phyloP scores from a whole-genome alignment of 2,888 invertebrate genomes.

The Drosophila sordidula region DNA sequence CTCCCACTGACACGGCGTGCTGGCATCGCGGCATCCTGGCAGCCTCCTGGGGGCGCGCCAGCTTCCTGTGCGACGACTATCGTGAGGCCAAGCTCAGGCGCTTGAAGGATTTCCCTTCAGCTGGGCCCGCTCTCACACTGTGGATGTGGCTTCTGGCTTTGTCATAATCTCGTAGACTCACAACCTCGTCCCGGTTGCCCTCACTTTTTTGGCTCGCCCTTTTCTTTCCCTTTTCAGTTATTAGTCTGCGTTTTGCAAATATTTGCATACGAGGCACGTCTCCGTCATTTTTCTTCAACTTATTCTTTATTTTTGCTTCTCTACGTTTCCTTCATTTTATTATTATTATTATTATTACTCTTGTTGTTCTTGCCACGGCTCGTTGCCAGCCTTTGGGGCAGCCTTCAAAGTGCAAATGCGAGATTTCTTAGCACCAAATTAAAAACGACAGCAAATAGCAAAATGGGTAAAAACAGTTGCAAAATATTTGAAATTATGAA shows the following conservation, averaged over 20 bases:
- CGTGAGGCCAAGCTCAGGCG: constrained; percentile 38
- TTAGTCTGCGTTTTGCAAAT: constrained; percentile 80
- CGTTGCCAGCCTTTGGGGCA: constrained; percentile 17
- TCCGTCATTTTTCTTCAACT: constrained; percentile 70
- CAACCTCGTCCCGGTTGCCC: constrained; percentile 21
- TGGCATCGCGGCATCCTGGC: constrained; percentile 9
- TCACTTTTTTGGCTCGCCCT: constrained; percentile 9
- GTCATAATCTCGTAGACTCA: constrained; percentile 32
- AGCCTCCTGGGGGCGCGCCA: constrained; percentile 21
- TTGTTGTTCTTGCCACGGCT: constrained; percentile 21
- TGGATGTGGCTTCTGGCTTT: constrained; percentile 49
- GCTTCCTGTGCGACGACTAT: constrained; percentile 44
- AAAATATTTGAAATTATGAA: constrained; percentile 40
- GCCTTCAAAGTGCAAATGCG: constrained; percentile 67
- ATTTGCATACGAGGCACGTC: constrained; percentile 83
- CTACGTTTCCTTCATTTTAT: constrained; percentile 59
- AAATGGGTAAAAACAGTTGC: constrained; percentile 18
- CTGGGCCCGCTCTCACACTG: constrained; percentile 17
- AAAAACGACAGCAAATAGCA: constrained; percentile 52
- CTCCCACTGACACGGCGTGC: not conserved
- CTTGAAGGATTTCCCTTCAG: constrained; percentile 54
- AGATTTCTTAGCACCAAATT: constrained; percentile 77
- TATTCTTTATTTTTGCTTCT: constrained; percentile 56
- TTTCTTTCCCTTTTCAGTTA: constrained; percentile 55
- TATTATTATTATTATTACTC: constrained; percentile 42